phyloP scores from a whole-genome alignment of 1,140 invertebrate species.

The Teleopsis dalmanni region DNA sequence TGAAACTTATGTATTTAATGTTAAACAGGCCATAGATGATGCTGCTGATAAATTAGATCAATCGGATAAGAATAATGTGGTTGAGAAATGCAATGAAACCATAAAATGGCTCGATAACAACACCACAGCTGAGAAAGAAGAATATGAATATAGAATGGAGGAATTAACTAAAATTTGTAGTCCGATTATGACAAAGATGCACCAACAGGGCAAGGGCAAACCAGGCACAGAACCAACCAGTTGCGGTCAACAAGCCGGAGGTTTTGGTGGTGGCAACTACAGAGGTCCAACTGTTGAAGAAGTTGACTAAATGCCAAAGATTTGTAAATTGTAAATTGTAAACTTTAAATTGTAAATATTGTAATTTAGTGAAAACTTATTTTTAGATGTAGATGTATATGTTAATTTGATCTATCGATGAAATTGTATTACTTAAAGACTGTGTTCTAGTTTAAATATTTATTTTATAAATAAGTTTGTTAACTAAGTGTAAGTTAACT shows the following conservation, averaged over 20 bases:
- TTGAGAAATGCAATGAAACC: slow-evolving; percentile 51
- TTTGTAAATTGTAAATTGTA: too few species aligned
- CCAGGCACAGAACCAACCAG: not conserved
- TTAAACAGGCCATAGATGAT: slow-evolving; percentile 53
- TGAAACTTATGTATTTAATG: slow-evolving; percentile 67
- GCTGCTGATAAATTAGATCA: slow-evolving; percentile 53
- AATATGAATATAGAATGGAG: slow-evolving; percentile 54
- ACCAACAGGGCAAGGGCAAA: slow-evolving; percentile 23
- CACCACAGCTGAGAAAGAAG: slow-evolving; percentile 54
- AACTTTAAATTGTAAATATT: too few species aligned
- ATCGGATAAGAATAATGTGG: slow-evolving; percentile 55
- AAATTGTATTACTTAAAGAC: too few species aligned
- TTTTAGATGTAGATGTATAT: too few species aligned
- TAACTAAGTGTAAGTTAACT: too few species aligned
- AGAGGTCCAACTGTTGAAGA: slow-evolving; percentile 26
- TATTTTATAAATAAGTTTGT: too few species aligned
- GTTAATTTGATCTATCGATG: too few species aligned
- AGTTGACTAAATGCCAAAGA: slow-evolving; percentile 29
- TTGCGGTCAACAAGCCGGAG: slow-evolving; percentile 31
- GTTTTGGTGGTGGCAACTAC: slow-evolving; percentile 27
- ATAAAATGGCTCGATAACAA: slow-evolving; percentile 57
- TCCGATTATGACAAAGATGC: slow-evolving; percentile 52
- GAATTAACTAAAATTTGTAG: slow-evolving; percentile 49
- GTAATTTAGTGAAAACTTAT: too few species aligned
- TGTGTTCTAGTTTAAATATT: too few species aligned